These are phyloP conservation scores for Acipenser oxyrinchus DNA, from an alignment of 2,797 vertebrate species.

Conservation along the genomic window DNA sequence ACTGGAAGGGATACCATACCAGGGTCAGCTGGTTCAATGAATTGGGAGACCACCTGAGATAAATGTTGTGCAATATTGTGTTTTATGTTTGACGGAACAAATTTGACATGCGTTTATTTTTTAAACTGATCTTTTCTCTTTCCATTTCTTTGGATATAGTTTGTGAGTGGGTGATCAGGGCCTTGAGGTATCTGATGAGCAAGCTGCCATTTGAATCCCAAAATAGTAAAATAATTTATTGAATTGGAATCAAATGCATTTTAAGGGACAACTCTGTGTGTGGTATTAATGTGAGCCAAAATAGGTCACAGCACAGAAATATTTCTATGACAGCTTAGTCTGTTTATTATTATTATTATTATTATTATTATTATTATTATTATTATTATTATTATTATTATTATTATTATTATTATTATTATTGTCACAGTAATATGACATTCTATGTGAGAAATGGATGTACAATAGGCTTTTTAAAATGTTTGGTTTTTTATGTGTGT, in stretches of 20 bases:
- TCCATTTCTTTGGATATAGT: conserved; percentile 16
- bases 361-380: no score
- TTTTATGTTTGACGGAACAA: conserved; percentile 64
- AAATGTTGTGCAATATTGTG: conserved; percentile 72
- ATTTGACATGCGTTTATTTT: conserved; percentile 52
- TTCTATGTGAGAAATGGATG: background rate
- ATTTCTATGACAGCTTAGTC: no score
- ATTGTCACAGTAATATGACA: background rate
- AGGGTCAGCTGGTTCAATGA: background rate
- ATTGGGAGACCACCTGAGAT: conserved; percentile 20
- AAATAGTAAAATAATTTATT: no score
- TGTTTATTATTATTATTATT: no score
- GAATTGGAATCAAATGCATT: no score
- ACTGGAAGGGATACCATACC: no score
- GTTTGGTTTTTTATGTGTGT: conserved; percentile 34
- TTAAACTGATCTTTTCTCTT: conserved; percentile 43
- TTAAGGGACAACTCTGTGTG: no score
- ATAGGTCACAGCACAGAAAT: no score
- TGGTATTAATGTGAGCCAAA: no score
- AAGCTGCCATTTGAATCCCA: no score
- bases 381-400: background rate
- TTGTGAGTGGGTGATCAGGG: background rate
- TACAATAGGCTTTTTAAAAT: background rate
- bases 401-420: no score
- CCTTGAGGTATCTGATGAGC: background rate